Percentiles rank a stretch among this genome's conserved stretches.
These are phyloP conservation scores for Sciurus vulgaris DNA, from an alignment of 2,797 vertebrate genomes.

Conservation along the genomic window DNA sequence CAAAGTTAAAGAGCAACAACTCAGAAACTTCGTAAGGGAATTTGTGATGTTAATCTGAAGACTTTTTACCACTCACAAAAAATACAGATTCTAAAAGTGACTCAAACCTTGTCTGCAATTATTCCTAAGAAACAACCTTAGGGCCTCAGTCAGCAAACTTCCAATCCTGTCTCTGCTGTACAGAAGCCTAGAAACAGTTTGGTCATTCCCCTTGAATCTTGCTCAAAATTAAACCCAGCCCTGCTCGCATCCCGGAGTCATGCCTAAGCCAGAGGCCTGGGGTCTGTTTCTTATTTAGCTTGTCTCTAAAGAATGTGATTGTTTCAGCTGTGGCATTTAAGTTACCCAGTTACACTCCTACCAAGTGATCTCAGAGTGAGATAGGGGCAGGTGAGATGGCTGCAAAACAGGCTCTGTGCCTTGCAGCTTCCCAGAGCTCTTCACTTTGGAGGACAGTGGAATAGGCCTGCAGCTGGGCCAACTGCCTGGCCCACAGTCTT, in stretches of 20 bases:
- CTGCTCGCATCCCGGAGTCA: background rate
- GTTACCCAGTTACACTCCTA: background rate
- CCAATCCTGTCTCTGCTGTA: background rate
- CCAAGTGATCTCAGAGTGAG: background rate
- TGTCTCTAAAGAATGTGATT: conserved; percentile 63
- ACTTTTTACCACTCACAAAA: background rate
- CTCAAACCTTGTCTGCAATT: background rate
- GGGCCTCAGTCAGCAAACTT: background rate
- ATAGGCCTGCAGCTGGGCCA: background rate
- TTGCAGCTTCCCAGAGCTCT: background rate
- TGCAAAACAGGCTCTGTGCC: background rate
- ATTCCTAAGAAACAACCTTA: background rate
- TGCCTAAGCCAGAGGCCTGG: background rate
- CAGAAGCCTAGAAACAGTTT: background rate
- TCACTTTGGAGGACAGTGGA: background rate
- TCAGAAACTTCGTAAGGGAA: background rate
- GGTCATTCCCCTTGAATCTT: background rate
- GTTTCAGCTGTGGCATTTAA: conserved; percentile 5
- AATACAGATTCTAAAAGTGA: background rate
- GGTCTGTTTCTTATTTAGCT: conserved; percentile 38
- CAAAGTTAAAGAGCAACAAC: background rate
- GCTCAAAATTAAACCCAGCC: background rate
- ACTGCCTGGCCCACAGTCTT: background rate
- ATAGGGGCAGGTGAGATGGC: background rate
- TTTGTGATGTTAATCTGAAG: background rate